These are phyloP conservation scores for Leptoteleia sp. DNA, from an alignment of 1,140 invertebrate species.

Conservation along the genomic window DNA sequence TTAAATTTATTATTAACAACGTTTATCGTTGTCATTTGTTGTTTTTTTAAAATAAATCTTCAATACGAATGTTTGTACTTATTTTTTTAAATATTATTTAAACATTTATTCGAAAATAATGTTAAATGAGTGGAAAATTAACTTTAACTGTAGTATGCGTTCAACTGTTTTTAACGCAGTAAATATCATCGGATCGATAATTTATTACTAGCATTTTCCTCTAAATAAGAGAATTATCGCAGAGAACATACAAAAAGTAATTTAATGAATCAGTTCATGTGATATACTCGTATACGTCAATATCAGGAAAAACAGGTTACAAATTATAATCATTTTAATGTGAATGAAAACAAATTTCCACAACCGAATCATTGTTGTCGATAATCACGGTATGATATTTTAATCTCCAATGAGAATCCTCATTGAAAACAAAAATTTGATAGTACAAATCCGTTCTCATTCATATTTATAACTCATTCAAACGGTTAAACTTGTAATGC, in stretches of 20 bases:
- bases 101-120: too few species aligned
- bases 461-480: slow-evolving; percentile 58
- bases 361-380: slow-evolving; percentile 22
- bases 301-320: slow-evolving; percentile 34
- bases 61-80: too few species aligned
- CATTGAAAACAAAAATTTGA: slow-evolving; percentile 62
- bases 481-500: slow-evolving; percentile 47
- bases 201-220: slow-evolving; percentile 26
- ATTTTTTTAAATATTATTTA: too few species aligned
- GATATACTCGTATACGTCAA: slow-evolving; percentile 12
- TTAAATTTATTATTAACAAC: too few species aligned
- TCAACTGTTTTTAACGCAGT: too few species aligned
- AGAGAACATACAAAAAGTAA: slow-evolving; percentile 9
- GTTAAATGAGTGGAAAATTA: too few species aligned
- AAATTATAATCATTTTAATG: slow-evolving; percentile 46
- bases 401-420: slow-evolving; percentile 47
- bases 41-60: too few species aligned
- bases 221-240: slow-evolving; percentile 32
- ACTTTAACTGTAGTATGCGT: too few species aligned
- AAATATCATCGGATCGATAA: slow-evolving; percentile 13
- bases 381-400: slow-evolving; percentile 47
- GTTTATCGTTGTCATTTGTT: too few species aligned
- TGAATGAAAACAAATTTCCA: slow-evolving; percentile 27
- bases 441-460: slow-evolving; percentile 50
- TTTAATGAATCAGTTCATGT: slow-evolving; percentile 34